These are phyloP conservation scores for Bufo gargarizans DNA, from an alignment of 2,113 vertebrate species.

Conservation along the genomic window DNA sequence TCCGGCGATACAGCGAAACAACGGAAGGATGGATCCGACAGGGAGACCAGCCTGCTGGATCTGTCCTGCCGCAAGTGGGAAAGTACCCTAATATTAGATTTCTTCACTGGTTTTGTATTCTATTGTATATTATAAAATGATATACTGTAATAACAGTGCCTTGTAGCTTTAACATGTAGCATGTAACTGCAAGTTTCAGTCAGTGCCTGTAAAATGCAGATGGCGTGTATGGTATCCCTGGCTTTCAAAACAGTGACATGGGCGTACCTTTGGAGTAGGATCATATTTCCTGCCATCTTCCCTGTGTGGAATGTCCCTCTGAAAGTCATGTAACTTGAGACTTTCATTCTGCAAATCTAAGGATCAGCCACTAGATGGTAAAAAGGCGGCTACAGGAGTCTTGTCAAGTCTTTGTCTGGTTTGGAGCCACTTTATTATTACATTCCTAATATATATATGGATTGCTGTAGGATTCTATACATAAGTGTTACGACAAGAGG, in stretches of 20 bases:
- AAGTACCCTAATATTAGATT: too few relatives aligned
- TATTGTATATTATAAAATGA: too few relatives aligned
- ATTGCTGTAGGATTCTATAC: too few relatives aligned
- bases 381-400: background rate
- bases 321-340: slow-evolving; percentile 22
- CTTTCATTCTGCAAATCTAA: background rate
- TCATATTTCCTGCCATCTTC: background rate
- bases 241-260: background rate
- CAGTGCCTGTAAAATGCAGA: slow-evolving; percentile 20
- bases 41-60: too few relatives aligned
- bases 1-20: too few relatives aligned
- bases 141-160: background rate
- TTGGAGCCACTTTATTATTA: background rate
- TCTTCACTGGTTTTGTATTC: too few relatives aligned
- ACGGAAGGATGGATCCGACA: too few relatives aligned
- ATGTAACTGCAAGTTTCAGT: background rate
- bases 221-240: background rate
- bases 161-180: background rate
- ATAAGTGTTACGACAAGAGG: too few relatives aligned
- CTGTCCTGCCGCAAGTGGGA: too few relatives aligned
- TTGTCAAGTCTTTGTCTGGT: background rate
- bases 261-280: background rate
- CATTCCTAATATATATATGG: too few relatives aligned
- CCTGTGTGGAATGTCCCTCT: slow-evolving; percentile 13
- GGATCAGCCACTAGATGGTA: background rate